Conservation (phyloP, 2,797 vertebrate genomes). For the Enteromius argenteus region DNA sequence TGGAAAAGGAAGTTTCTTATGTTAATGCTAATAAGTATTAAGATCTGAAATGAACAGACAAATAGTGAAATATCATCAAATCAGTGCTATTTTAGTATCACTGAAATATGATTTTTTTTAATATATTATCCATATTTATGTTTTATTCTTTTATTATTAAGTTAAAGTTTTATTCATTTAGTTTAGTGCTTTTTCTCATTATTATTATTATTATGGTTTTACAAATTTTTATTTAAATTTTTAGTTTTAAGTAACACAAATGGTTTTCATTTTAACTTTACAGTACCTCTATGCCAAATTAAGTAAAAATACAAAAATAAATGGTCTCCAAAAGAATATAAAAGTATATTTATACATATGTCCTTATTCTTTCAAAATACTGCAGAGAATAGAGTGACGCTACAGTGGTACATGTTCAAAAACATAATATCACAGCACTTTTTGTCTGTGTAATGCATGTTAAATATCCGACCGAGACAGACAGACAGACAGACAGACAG, state of each 20-base stretch:
- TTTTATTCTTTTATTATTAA: not conserved
- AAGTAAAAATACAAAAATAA: not conserved
- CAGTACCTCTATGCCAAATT: not conserved
- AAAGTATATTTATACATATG: not conserved
- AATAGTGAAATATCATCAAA: not conserved
- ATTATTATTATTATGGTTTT: not conserved
- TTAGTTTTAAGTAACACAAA: not conserved
- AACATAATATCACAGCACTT: not conserved
- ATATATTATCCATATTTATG: no score
- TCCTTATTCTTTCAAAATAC: not conserved
- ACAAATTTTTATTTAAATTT: not conserved
- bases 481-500: not conserved
- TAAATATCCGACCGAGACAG: not conserved
- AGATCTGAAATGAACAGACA: not conserved
- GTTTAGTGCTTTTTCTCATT: no score
- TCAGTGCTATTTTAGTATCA: not conserved
- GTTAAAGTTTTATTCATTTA: not conserved
- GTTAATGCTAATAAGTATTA: not conserved
- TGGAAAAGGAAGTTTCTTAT: not conserved
- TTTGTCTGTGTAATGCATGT: not conserved
- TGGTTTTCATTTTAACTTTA: not conserved
- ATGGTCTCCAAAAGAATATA: not conserved
- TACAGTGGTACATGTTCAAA: not conserved
- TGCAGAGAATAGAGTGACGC: not conserved
- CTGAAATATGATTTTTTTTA: not conserved